Evolutionary conservation across 2,113 vertebrate species (phyloP).

Genomic region (Nothobranchius furzeri): DNA sequence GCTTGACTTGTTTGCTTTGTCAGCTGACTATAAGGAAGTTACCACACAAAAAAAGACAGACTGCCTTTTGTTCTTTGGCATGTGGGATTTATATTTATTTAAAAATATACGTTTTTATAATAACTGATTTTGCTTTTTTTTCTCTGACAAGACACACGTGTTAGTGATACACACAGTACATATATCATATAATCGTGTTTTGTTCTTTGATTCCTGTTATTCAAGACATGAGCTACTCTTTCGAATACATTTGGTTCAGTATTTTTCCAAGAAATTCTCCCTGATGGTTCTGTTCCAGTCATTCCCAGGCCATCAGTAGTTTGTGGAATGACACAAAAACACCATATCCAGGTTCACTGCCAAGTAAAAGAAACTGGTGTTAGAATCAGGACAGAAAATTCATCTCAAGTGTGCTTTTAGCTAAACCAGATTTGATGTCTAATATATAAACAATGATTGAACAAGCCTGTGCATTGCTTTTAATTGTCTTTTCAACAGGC

Average conservation of each 20-base stretch:
- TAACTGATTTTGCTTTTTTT: too few species aligned
- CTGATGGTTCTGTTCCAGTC: slow-evolving; percentile 13
- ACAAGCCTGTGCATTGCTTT: neutral
- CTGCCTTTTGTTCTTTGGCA: too few species aligned
- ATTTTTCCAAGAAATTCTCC: neutral
- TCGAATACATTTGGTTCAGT: neutral
- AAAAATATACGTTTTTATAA: too few species aligned
- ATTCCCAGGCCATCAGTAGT: slow-evolving; percentile 82
- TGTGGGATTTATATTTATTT: too few species aligned
- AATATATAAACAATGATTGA: neutral
- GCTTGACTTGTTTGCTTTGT: too few species aligned
- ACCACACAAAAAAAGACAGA: too few species aligned
- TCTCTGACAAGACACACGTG: too few species aligned
- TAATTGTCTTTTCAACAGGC: neutral
- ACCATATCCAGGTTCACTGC: slow-evolving; percentile 74
- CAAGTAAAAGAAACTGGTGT: neutral
- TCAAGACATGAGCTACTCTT: neutral
- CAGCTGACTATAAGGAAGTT: too few species aligned
- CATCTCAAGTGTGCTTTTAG: too few species aligned
- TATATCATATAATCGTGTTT: neutral
- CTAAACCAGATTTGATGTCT: too few species aligned
- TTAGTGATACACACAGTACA: neutral
- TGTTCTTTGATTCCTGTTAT: neutral
- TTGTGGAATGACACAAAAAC: slow-evolving; percentile 80
- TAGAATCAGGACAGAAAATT: neutral